phyloP scores from a whole-genome alignment of 2,797 vertebrate genomes.

The Sitta carolinensis region DNA sequence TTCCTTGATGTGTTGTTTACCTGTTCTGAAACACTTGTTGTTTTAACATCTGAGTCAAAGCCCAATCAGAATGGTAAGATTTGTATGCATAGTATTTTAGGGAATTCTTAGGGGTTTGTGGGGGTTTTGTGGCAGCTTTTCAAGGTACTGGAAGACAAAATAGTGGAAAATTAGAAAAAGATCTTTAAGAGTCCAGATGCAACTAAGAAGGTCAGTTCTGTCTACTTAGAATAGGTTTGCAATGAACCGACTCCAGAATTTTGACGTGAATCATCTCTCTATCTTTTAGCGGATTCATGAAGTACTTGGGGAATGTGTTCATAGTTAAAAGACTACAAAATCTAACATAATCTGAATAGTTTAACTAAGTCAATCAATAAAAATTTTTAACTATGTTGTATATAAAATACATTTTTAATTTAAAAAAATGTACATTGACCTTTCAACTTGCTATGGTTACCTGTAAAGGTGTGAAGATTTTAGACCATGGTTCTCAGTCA shows the following conservation, averaged over 20 bases:
- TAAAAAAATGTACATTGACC: not conserved
- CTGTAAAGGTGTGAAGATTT: not conserved
- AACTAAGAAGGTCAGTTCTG: not conserved
- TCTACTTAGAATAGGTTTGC: not conserved
- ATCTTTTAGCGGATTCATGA: conserved; percentile 6
- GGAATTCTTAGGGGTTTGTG: not conserved
- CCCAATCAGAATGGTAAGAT: not conserved
- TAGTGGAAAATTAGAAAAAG: not conserved
- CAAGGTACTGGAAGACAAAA: not conserved
- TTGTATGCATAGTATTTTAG: not conserved
- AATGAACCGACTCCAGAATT: not conserved
- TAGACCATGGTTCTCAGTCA: not conserved
- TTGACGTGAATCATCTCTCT: not conserved
- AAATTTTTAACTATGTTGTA: not conserved
- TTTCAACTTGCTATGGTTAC: not conserved
- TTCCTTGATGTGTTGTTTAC: conserved; percentile 45
- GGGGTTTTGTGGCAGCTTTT: not conserved
- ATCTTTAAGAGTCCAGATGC: not conserved
- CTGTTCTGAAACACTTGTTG: conserved; percentile 20
- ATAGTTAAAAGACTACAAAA: not conserved
- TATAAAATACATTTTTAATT: not conserved
- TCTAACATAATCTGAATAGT: not conserved
- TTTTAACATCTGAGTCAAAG: conserved; percentile 7
- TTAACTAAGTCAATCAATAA: not conserved
- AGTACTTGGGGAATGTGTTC: not conserved